These are phyloP conservation scores for Pteria penguin DNA, from an alignment of 2,888 invertebrate species.

Conservation along the genomic window DNA sequence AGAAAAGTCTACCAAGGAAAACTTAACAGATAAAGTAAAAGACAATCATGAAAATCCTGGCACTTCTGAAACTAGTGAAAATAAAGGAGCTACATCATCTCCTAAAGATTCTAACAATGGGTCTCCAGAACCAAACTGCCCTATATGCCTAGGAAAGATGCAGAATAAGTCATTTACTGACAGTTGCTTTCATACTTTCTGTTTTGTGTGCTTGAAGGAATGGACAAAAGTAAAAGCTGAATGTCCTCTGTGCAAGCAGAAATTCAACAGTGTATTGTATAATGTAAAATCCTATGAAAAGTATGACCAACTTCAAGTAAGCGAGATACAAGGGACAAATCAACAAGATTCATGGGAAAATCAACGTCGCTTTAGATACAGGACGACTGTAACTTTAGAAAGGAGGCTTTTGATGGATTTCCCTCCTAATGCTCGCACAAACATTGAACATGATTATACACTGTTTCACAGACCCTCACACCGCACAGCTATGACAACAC, in stretches of 20 bases:
- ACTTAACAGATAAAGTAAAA: conserved; percentile 3
- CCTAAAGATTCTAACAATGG: conserved; percentile 37
- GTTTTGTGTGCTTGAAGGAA: conserved; percentile 93
- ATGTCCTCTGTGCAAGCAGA: conserved; percentile 92
- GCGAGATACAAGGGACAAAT: conserved; percentile 34
- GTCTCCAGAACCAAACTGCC: conserved; percentile 85
- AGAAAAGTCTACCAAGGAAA: conserved; percentile 14
- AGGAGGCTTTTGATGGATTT: conserved; percentile 51
- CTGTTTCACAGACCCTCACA: conserved; percentile 53
- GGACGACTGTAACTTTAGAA: conserved; percentile 76
- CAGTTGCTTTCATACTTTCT: conserved; percentile 95
- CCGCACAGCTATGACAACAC: conserved; percentile 37
- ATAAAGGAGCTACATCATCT: conserved; percentile 13
- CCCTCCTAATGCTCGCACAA: conserved; percentile 12
- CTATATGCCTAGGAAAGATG: conserved; percentile 93
- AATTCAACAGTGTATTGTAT: conserved; percentile 94
- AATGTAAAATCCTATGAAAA: conserved; percentile 92
- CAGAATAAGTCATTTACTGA: conserved; percentile 94
- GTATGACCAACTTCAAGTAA: conserved; percentile 89
- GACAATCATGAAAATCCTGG: too few relatives aligned
- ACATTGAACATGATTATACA: conserved; percentile 50
- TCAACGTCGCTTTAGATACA: conserved; percentile 75
- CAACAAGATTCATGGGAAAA: conserved; percentile 41
- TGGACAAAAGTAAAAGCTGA: conserved; percentile 95
- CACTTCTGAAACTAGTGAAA: neutral